Percentiles rank a stretch among this genome's conserved stretches.
These are phyloP conservation scores for Endomychus coccineus DNA, from an alignment of 2,888 invertebrate species.

Conservation along the genomic window DNA sequence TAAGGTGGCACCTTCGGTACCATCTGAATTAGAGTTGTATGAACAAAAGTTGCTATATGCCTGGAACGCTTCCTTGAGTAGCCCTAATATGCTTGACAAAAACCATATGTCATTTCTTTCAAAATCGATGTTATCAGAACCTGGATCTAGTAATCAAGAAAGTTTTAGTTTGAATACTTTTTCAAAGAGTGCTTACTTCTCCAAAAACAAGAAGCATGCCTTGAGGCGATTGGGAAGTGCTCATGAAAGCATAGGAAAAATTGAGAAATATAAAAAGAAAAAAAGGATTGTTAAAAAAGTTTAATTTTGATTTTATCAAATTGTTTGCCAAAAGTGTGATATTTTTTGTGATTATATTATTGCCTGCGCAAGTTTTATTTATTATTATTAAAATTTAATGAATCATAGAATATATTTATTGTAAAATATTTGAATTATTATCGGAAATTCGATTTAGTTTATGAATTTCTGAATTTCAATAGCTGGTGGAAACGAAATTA, in stretches of 20 bases:
- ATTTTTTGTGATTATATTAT: too few species aligned
- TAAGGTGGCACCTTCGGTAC: too few species aligned
- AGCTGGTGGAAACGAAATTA: too few species aligned
- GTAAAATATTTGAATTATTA: too few species aligned
- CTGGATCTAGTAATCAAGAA: constrained; percentile 31
- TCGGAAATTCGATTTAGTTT: too few species aligned
- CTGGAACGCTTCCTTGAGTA: constrained; percentile 33
- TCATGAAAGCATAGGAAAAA: constrained; percentile 30
- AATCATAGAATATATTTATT: too few species aligned
- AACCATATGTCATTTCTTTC: constrained; percentile 18
- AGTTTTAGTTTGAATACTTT: constrained; percentile 31
- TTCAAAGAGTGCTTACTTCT: constrained; percentile 28
- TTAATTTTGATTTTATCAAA: too few species aligned
- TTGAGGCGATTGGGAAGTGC: constrained; percentile 33
- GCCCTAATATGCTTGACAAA: constrained; percentile 34
- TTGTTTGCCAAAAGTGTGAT: too few species aligned
- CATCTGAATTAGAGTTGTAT: too few species aligned
- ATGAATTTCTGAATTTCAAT: too few species aligned
- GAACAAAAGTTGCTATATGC: constrained; percentile 38
- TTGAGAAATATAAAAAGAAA: constrained; percentile 37
- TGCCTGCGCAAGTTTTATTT: too few species aligned
- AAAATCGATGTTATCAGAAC: constrained; percentile 23
- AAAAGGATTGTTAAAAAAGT: constrained; percentile 29
- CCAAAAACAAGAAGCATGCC: constrained; percentile 34
- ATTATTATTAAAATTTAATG: too few species aligned